Conservation (phyloP, 2,113 vertebrate species). For the Ardeotis arabs region DNA sequence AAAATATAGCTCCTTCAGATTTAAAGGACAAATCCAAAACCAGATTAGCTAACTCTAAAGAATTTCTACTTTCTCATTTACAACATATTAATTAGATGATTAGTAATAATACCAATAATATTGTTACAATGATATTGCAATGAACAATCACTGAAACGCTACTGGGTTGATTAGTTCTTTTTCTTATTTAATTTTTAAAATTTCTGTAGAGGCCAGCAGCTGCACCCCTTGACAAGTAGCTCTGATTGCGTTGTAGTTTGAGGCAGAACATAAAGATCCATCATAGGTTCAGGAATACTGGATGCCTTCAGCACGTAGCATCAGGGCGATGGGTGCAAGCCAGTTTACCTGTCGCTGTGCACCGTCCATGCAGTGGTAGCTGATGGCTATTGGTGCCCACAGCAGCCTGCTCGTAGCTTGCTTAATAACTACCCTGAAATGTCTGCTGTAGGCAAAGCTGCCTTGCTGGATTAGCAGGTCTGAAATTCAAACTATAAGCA, state of each 20-base stretch:
- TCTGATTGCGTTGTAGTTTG: neutral
- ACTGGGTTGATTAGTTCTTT: neutral
- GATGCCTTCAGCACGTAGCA: rapidly evolving
- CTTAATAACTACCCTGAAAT: neutral
- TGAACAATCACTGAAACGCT: neutral
- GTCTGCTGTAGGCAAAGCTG: neutral
- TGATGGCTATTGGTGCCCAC: rapidly evolving
- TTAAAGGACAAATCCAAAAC: neutral
- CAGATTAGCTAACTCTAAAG: neutral
- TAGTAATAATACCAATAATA: neutral
- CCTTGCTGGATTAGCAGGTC: neutral
- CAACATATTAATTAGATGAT: neutral
- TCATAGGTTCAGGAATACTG: neutral
- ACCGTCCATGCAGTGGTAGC: rapidly evolving
- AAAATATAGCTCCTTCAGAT: neutral
- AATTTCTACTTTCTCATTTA: neutral
- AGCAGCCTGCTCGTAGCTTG: neutral
- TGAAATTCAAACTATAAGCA: neutral
- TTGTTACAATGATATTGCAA: neutral
- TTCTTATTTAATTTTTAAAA: neutral
- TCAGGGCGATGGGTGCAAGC: neutral
- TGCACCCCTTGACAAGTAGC: neutral
- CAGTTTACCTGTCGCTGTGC: neutral
- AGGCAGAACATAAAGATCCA: neutral
- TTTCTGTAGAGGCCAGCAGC: neutral